These are phyloP conservation scores for Syrmaticus mikado DNA, from an alignment of 2,113 vertebrate genomes.

Conservation along the genomic window DNA sequence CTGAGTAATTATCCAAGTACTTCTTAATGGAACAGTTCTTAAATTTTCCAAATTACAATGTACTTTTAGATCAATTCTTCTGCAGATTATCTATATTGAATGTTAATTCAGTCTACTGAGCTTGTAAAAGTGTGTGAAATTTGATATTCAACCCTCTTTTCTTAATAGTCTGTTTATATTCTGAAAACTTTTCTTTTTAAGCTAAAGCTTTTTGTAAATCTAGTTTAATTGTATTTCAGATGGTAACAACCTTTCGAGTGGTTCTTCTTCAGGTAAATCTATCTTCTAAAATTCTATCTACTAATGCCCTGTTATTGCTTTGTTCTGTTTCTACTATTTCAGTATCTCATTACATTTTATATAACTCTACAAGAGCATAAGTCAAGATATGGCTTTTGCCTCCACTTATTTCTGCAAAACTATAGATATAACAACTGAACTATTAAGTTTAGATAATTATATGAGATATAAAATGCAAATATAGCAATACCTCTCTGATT, in stretches of 20 bases:
- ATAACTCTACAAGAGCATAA: slow-evolving; percentile 8
- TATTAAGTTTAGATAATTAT: slow-evolving; percentile 45
- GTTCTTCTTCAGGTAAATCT: slow-evolving; percentile 76
- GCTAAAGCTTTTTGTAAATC: slow-evolving; percentile 59
- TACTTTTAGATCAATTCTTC: not conserved
- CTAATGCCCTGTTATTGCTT: slow-evolving; percentile 43
- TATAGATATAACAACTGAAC: slow-evolving; percentile 22
- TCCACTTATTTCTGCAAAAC: slow-evolving; percentile 29
- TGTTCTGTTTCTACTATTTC: slow-evolving; percentile 54
- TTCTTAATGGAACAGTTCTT: not conserved
- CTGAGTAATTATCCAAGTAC: not conserved
- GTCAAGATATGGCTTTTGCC: slow-evolving; percentile 23
- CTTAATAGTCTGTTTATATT: slow-evolving; percentile 30
- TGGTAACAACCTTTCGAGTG: slow-evolving; percentile 75
- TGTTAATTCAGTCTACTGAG: not conserved
- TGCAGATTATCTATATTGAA: not conserved
- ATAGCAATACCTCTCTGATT: not conserved
- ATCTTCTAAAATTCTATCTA: slow-evolving; percentile 52
- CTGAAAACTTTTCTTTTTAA: slow-evolving; percentile 20
- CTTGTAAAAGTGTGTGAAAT: slow-evolving; percentile 15
- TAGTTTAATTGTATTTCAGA: slow-evolving; percentile 78
- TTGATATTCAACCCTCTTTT: not conserved
- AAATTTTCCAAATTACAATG: not conserved
- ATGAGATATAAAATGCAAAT: slow-evolving; percentile 30
- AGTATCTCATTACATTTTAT: slow-evolving; percentile 57